These are phyloP conservation scores for Dolomedes plantarius DNA, from an alignment of 2,888 invertebrate genomes.

Conservation along the genomic window DNA sequence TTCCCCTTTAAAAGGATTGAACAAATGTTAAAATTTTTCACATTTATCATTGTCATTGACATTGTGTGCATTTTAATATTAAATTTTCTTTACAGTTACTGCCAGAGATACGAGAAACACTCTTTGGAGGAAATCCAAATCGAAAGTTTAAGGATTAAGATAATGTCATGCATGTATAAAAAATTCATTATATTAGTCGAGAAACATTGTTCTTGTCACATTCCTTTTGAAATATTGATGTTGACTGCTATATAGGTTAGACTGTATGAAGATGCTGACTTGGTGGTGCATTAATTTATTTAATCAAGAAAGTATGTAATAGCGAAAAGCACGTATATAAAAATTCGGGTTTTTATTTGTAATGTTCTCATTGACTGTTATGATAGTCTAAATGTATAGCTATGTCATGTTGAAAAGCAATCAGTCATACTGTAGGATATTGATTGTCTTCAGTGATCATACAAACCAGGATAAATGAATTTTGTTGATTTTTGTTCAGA, in stretches of 20 bases:
- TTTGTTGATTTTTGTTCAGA: too few species aligned
- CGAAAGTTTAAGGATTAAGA: slow-evolving; percentile 94
- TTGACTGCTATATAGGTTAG: background rate
- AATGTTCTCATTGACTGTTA: background rate
- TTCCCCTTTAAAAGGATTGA: too few species aligned
- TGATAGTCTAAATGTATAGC: background rate
- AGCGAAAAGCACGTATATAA: too few species aligned
- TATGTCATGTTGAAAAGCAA: too few species aligned
- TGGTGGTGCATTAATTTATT: background rate
- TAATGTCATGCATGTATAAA: background rate
- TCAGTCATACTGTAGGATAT: too few species aligned
- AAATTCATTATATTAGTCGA: slow-evolving; percentile 2
- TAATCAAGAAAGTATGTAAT: background rate
- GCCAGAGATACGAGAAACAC: slow-evolving; percentile 94
- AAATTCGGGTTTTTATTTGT: background rate
- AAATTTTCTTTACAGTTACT: slow-evolving; percentile 85
- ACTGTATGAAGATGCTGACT: background rate
- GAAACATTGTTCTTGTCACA: background rate
- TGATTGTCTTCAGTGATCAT: too few species aligned
- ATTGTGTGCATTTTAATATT: too few species aligned
- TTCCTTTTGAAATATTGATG: slow-evolving; percentile 7
- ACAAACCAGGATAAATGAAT: too few species aligned
- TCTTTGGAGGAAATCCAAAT: slow-evolving; percentile 97
- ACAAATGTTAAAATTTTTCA: too few species aligned
- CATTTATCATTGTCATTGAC: too few species aligned